Base-by-base conservation (phyloP, 2,888 invertebrate species). In the Plagiodera versicolora region DNA sequence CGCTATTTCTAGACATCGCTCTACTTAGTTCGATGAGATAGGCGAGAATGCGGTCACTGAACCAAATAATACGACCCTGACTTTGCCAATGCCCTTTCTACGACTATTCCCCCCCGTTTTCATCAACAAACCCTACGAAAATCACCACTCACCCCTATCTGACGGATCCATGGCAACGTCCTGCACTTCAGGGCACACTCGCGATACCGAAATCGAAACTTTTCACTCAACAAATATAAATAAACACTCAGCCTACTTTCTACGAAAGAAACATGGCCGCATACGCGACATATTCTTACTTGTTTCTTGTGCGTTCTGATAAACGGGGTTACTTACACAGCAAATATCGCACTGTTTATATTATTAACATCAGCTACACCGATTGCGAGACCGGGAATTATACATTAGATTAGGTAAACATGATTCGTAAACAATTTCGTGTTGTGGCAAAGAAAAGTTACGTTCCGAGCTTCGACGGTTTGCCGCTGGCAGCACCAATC, bases 11-110 rank as follows among this genome's bases (percentile, higher is more conserved):
- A 24, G 24, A 24, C 6, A 3, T 24, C 24, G 24, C 24, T 16
- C 17, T n/a, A 39, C 11, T 3, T 16, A 39, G 52, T 51, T 45
- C 1, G 1, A 30, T 30, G 30, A 48, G 65, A 51, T 50, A 57
- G n/a, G n/a, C n/a, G n/a, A n/a, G 44, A 84, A 82, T 79, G 82
- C 83, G 84, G 84, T 84, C 84, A 83, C 77, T 84, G 84, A 84
- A 84, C 84, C 81, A 84, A 82, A 81, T 83, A 81, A 76, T 77
- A 77, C 83, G 84, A 83, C 84, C 84, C 83, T 84, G 84, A 84
- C 84, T 84, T 83, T 84, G 84, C 83, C 83, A 83, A 83, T 83
- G 83, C 82, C 82, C 83, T 81, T 80, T 77, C 77, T 70, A 68
- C 76, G 76, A 58, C 19, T n/a, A 55, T 47, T 47, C 57, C 39